phyloP scores from a whole-genome alignment of 1,140 invertebrate genomes.

The Drosophila yakuba region DNA sequence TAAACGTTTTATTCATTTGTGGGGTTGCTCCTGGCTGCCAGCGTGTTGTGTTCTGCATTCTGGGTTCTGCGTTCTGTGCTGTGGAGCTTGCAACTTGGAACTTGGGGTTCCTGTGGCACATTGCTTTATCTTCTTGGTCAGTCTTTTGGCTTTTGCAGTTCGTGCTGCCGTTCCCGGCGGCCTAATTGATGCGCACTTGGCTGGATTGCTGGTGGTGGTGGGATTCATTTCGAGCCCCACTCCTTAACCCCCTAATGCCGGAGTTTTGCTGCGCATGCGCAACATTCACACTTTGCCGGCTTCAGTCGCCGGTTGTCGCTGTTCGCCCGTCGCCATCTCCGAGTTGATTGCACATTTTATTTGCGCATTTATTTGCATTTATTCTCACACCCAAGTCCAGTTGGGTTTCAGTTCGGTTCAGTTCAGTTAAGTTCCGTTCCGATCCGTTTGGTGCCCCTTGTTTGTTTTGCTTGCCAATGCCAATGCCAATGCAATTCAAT shows the following conservation, averaged over 20 bases:
- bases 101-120: slow-evolving; percentile 20
- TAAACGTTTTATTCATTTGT: slow-evolving; percentile 80
- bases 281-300: slow-evolving; percentile 77
- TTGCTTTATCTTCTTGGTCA: slow-evolving; percentile 62
- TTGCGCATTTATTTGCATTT: slow-evolving; percentile 83
- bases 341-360: slow-evolving; percentile 81
- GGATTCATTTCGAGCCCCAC: background rate
- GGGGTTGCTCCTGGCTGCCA: slow-evolving; percentile 44
- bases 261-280: slow-evolving; percentile 70
- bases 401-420: background rate
- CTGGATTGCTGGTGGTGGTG: slow-evolving; percentile 26
- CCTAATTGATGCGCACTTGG: slow-evolving; percentile 80
- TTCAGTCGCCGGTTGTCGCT: slow-evolving; percentile 37
- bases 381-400: slow-evolving; percentile 66
- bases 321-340: slow-evolving; percentile 64
- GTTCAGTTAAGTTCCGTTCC: slow-evolving; percentile 2
- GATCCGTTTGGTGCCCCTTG: slow-evolving; percentile 20
- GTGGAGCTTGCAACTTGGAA: background rate
- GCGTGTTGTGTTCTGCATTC: background rate
- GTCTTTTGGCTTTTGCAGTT: slow-evolving; percentile 48
- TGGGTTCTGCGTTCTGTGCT: slow-evolving; percentile 13
- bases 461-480: slow-evolving; percentile 41
- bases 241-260: background rate
- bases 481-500: slow-evolving; percentile 73
- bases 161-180: slow-evolving; percentile 76